These are phyloP conservation scores for Tortrix viridana DNA, from an alignment of 2,888 invertebrate species.

Conservation along the genomic window DNA sequence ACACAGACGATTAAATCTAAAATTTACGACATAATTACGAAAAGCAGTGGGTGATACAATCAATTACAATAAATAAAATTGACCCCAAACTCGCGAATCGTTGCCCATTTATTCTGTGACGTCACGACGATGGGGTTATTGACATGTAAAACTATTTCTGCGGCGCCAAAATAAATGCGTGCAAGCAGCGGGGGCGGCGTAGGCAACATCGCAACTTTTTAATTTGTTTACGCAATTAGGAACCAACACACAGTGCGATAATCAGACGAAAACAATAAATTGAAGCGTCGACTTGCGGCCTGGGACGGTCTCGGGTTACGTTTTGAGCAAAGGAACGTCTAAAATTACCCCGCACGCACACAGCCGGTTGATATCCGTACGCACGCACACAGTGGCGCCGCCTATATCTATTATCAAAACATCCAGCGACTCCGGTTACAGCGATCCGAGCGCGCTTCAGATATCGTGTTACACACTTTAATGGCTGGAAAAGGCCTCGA, in stretches of 20 bases:
- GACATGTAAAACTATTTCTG: constrained; percentile 82
- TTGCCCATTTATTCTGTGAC: constrained; percentile 70
- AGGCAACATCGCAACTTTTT: constrained; percentile 44
- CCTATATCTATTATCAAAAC: constrained; percentile 85
- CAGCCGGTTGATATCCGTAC: constrained; percentile 60
- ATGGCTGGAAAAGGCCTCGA: constrained; percentile 85
- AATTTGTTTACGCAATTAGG: constrained; percentile 52
- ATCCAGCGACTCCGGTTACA: constrained; percentile 82
- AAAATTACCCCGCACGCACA: constrained; percentile 82
- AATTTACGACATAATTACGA: constrained; percentile 23
- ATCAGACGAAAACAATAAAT: constrained; percentile 82
- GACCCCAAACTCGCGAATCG: constrained; percentile 74
- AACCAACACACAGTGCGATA: constrained; percentile 62
- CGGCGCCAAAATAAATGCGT: constrained; percentile 80
- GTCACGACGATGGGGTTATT: constrained; percentile 79
- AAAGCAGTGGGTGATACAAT: constrained; percentile 30
- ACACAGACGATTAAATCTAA: background rate
- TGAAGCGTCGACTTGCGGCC: constrained; percentile 80
- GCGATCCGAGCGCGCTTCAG: constrained; percentile 83
- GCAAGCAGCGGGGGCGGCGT: constrained; percentile 62
- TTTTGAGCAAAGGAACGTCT: constrained; percentile 84
- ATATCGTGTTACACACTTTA: constrained; percentile 83
- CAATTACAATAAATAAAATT: constrained; percentile 72
- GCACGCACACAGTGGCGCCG: constrained; percentile 68
- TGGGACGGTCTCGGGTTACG: constrained; percentile 82